phyloP scores from a whole-genome alignment of 1,140 invertebrate species.

The Diorhabda carinulata region DNA sequence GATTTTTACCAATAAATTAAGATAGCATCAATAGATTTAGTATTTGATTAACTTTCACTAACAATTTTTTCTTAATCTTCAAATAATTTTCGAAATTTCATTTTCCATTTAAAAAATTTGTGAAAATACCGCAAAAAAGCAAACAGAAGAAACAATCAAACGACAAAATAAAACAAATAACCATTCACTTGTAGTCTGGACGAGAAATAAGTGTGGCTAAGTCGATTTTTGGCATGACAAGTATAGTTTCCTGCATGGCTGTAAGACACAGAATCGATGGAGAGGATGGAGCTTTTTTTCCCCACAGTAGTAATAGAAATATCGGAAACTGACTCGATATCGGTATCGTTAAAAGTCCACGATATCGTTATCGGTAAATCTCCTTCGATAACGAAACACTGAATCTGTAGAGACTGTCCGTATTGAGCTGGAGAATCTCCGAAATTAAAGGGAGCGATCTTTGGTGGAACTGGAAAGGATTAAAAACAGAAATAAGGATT shows the following conservation, averaged over 20 bases:
- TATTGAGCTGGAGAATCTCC: slow-evolving; percentile 62
- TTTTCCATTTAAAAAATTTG: too few relatives aligned
- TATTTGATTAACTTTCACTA: too few relatives aligned
- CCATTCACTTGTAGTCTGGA: slow-evolving; percentile 36
- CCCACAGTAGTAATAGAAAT: slow-evolving; percentile 34
- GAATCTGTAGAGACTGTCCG: slow-evolving; percentile 66
- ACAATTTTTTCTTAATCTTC: too few relatives aligned
- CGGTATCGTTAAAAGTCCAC: slow-evolving; percentile 61
- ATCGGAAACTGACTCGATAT: slow-evolving; percentile 38
- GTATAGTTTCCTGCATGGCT: slow-evolving; percentile 63
- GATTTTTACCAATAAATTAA: too few relatives aligned
- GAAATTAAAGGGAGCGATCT: slow-evolving; percentile 65
- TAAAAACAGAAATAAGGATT: neutral
- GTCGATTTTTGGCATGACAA: slow-evolving; percentile 63
- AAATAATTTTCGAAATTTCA: too few relatives aligned
- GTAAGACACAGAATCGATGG: slow-evolving; percentile 68
- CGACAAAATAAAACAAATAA: slow-evolving; percentile 18
- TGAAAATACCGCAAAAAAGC: too few relatives aligned
- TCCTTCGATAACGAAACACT: slow-evolving; percentile 68
- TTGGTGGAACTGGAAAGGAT: slow-evolving; percentile 54
- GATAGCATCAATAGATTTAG: too few relatives aligned
- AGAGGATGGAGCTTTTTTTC: slow-evolving; percentile 49
- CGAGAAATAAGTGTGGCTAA: slow-evolving; percentile 52
- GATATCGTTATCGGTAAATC: slow-evolving; percentile 62
- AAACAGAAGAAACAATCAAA: too few relatives aligned